phyloP scores from a whole-genome alignment of 2,113 vertebrate genomes.

The Corythoichthys intestinalis region DNA sequence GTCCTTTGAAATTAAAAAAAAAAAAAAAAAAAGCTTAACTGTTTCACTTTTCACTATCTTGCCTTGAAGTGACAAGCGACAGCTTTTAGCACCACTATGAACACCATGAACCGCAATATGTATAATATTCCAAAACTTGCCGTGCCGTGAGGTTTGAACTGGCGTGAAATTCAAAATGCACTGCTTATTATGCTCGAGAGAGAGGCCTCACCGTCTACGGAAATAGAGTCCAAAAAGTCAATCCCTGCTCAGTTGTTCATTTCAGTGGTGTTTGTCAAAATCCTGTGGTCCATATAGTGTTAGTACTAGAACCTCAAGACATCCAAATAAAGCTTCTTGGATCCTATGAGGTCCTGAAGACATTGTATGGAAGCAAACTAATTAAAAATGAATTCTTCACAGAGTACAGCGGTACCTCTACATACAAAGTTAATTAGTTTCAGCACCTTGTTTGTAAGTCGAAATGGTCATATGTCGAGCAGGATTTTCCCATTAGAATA shows the following conservation, averaged over 20 bases:
- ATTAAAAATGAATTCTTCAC: constrained; percentile 37
- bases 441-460: no score
- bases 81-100: neutral
- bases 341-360: constrained; percentile 29
- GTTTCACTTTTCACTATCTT: neutral
- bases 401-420: neutral
- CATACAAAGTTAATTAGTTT: no score
- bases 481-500: no score
- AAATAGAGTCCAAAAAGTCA: neutral
- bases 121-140: neutral
- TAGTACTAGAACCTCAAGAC: constrained; percentile 17
- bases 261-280: neutral
- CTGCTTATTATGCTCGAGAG: no score
- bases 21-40: neutral
- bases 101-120: no score
- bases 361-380: constrained; percentile 30
- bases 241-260: neutral
- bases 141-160: no score
- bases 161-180: no score
- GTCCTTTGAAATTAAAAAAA: neutral
- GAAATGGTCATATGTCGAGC: no score
- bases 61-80: no score
- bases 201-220: no score
- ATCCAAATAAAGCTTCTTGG: constrained; percentile 19
- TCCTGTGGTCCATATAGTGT: neutral